phyloP scores from a whole-genome alignment of 2,888 invertebrate species.

The Bellardia bayeri region DNA sequence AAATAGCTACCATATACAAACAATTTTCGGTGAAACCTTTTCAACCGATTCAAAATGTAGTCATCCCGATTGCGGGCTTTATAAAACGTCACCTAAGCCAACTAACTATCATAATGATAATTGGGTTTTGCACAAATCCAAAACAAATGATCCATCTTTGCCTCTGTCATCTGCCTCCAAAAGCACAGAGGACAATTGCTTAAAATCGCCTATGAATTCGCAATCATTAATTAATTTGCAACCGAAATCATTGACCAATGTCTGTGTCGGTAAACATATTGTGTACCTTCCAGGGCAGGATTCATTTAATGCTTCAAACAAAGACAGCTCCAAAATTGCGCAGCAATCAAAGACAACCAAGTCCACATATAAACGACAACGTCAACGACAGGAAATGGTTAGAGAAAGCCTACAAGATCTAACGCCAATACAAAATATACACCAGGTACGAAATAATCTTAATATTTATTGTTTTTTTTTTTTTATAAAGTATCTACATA shows the following conservation, averaged over 20 bases:
- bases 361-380: slow-evolving; percentile 52
- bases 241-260: slow-evolving; percentile 85
- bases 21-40: slow-evolving; percentile 16
- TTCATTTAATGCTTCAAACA: not conserved
- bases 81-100: not conserved
- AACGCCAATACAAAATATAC: slow-evolving; percentile 71
- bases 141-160: not conserved
- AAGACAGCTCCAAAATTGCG: slow-evolving; percentile 2
- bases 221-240: slow-evolving; percentile 76
- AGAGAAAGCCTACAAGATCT: slow-evolving; percentile 76
- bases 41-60: not conserved
- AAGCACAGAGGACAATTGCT: not conserved
- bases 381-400: slow-evolving; percentile 60
- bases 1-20: slow-evolving; percentile 15
- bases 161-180: not conserved
- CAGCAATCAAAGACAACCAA: slow-evolving; percentile 41
- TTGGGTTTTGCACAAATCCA: slow-evolving; percentile 89
- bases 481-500: too few relatives aligned
- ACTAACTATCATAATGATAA: slow-evolving; percentile 85
- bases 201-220: slow-evolving; percentile 74
- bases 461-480: not conserved
- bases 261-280: slow-evolving; percentile 89
- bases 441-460: slow-evolving; percentile 40
- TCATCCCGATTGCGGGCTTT: not conserved
- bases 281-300: slow-evolving; percentile 88